Base-by-base conservation (phyloP, 1,140 invertebrate species). In the Drosophila parabipectinata region DNA sequence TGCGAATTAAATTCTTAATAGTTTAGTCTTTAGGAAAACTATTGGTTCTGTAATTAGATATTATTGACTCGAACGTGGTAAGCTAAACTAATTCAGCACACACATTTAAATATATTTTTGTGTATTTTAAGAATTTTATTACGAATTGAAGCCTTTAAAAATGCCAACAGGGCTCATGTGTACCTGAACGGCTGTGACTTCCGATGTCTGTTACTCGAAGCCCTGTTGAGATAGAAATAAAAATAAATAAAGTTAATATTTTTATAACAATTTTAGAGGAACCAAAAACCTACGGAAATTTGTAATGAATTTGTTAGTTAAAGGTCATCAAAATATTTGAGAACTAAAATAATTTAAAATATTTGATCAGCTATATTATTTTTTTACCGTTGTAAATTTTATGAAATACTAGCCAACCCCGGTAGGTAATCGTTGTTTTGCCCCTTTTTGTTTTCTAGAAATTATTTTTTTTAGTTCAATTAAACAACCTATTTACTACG, bases 141-240 rank as follows among this genome's bases (percentile, higher is more conserved):
- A 72, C 61, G 72, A 87, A 68, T 64, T 63, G 24, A 81, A 72
- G 64, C 72, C 75, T 81, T 82, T 79, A 64, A 58, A 51, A 76
- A 71, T 72, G 61, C 64, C 79, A 81, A 41, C 80, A 57, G 73
- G 73, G 73, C 79, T 97, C 96, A 97, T 96, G 96, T 97, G 95
- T 97, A 96, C 95, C 96, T 96, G 94, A 97, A 96, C 92, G 97
- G 96, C 94, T 97, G 96, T 92, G 97, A 94, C 95, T 97, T 98
- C 94, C 97, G 96, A 95, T 98, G 97, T 94, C 96, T 97, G 95
- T 97, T 97, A 94, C 96, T 97, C 95, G 96, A 96, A 95, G 95
- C 96, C 96, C 97, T 97, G 93, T 83, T 92, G 92, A 79, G 68
- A 41, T 50, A 56, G 53, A 15, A 39, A 39, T 8, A 9, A 8